Percentiles rank a stretch among this genome's conserved stretches.
Conservation (phyloP, 2,113 vertebrate genomes). For the Burhinus bistriatus region DNA sequence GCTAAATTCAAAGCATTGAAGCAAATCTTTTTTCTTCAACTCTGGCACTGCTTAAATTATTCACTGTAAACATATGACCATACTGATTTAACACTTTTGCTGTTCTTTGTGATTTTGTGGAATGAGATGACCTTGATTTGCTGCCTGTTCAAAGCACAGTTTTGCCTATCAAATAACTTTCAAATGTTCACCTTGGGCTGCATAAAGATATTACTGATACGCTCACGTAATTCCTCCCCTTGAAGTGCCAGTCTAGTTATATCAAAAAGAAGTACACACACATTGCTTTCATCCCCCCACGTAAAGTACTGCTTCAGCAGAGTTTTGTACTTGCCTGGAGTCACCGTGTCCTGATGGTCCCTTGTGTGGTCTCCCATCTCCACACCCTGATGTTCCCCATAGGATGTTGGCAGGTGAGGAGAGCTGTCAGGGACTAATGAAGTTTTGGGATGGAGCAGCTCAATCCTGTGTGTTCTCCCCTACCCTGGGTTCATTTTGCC, state of each 20-base stretch:
- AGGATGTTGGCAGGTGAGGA: neutral
- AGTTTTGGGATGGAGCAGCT: neutral
- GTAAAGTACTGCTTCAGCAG: neutral
- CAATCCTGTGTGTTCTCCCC: neutral
- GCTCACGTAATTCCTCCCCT: neutral
- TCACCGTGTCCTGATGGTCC: fast-evolving
- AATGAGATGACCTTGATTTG: neutral
- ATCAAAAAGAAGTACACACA: neutral
- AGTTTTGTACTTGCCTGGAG: neutral
- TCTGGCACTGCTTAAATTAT: constrained; percentile 7
- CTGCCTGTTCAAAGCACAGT: neutral
- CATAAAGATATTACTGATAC: neutral
- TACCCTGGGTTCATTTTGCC: neutral
- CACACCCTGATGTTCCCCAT: neutral
- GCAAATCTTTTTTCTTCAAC: neutral
- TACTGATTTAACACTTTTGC: neutral
- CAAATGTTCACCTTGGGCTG: neutral
- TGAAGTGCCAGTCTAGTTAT: neutral
- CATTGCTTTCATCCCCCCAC: neutral
- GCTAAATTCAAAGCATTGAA: neutral
- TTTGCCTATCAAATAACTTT: neutral
- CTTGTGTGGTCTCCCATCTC: neutral
- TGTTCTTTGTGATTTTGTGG: constrained; percentile 12
- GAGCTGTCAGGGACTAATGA: neutral
- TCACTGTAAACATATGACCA: neutral